Evolutionary conservation across 2,888 invertebrate genomes (phyloP).

Genomic region (Hyppa rectilinea): DNA sequence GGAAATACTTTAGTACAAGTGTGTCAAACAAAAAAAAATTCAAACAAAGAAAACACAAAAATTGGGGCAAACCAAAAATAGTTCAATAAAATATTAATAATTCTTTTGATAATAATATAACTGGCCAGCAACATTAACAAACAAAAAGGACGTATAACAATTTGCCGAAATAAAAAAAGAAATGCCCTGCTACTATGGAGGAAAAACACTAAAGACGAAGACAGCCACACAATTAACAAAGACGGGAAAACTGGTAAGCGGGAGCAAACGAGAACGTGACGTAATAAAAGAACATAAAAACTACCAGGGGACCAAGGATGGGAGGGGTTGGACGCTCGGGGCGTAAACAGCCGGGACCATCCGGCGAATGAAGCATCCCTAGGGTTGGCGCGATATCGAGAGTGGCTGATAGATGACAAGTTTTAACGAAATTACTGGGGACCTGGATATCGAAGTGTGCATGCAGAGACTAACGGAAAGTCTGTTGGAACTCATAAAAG

Average conservation of each 20-base stretch:
- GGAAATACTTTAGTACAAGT: not conserved
- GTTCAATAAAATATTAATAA: not conserved
- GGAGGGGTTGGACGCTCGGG: constrained; percentile 66
- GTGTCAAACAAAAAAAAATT: not conserved
- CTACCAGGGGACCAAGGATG: constrained; percentile 64
- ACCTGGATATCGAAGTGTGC: constrained; percentile 2
- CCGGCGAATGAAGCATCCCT: constrained; percentile 60
- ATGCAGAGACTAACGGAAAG: not conserved
- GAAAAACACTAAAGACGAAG: constrained; percentile 69
- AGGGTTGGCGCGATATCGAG: constrained; percentile 46
- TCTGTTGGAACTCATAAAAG: not conserved
- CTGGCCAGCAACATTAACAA: constrained; percentile 1
- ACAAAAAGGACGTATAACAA: constrained; percentile 37
- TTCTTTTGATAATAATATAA: constrained; percentile 20
- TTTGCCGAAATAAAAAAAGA: constrained; percentile 33
- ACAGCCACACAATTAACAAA: constrained; percentile 74
- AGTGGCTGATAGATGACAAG: constrained; percentile 13
- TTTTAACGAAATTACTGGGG: constrained; percentile 38
- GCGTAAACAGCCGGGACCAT: constrained; percentile 70
- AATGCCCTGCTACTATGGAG: constrained; percentile 46
- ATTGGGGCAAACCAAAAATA: not conserved
- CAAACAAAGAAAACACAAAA: not conserved
- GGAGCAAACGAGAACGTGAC: constrained; percentile 71
- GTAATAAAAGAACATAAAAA: constrained; percentile 71
- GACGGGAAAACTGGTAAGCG: constrained; percentile 69